Evolutionary conservation across 2,113 vertebrate species (phyloP).

Genomic region (Gadus chalcogrammus): DNA sequence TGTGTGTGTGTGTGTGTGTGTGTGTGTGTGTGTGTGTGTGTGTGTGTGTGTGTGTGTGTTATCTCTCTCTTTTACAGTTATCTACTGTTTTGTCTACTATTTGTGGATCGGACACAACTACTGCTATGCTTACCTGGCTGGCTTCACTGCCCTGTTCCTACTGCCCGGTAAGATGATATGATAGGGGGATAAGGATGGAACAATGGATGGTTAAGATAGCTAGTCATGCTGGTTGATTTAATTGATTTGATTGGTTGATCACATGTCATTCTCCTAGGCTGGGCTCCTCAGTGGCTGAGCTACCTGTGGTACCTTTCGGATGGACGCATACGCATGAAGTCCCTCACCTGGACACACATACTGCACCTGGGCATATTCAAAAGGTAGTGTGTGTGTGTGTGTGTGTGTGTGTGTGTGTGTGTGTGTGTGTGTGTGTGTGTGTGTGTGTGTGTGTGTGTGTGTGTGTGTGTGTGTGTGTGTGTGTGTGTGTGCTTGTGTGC

Average conservation of each 20-base stretch:
- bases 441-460: no score
- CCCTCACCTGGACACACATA: constrained; percentile 70
- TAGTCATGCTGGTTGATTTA: background rate
- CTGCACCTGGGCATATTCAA: constrained; percentile 86
- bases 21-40: background rate
- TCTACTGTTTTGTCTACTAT: constrained; percentile 72
- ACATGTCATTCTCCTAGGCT: constrained; percentile 46
- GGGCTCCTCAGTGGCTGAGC: constrained; percentile 77
- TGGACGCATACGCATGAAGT: constrained; percentile 42
- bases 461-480: no score
- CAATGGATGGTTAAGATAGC: background rate
- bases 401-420: no score
- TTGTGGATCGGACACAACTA: constrained; percentile 66
- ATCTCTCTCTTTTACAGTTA: constrained; percentile 60
- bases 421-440: no score
- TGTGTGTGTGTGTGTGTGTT: background rate
- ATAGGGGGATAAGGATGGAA: background rate
- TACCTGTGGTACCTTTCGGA: constrained; percentile 79
- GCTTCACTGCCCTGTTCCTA: constrained; percentile 68
- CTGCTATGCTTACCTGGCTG: constrained; percentile 67
- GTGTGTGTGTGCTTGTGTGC: no score
- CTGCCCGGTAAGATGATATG: constrained; percentile 59
- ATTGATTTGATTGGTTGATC: background rate
- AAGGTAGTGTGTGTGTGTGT: constrained; percentile 59
- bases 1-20: constrained; percentile 10